Evolutionary conservation across 2,888 invertebrate species (phyloP), one percentile per base, ranked within the genome.

Genomic region (Machimus atricapillus): DNA sequence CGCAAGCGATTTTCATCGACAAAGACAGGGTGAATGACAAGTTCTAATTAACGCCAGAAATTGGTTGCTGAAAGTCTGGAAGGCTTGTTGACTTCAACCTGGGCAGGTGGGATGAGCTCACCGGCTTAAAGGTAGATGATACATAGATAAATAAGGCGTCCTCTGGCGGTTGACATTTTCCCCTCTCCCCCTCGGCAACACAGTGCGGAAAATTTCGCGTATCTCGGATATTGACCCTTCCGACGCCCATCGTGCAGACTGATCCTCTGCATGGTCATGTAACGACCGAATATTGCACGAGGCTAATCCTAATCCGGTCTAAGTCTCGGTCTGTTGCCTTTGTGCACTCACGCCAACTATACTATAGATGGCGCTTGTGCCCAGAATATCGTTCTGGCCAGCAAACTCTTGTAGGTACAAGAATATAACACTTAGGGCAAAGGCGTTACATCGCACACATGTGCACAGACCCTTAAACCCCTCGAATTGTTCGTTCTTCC

Each of bases 21-120:
- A 81, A 34, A 56, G 31, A 56, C 81, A 23, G 37, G 27, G n/a
- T 56, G 81, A 56, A 27, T 56, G 56, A 81, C 56, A 83, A 83
- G 27, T 66, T 83, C 83, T 83, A 66, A 83, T 83, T 83, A 83
- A 83, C 58, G 43, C 37, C 83, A 83, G 73, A 83, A 83, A 66
- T 23, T 66, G 66, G 66, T 19, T 66, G 31, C 27, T 56, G 81
- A 56, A 56, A 81, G 6, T 52, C 56, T 19, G 34, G 40, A 81
- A 52, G 31, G 56, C 27, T 81, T 56, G 52, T 31, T 56, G 56
- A 56, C 40, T 56, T 56, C 4, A 66, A n/a, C 3, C 23, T 8
- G 52, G 7, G 6, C n/a, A n/a, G 12, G 23, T 66, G 12, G 66
- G 3, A 66, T 66, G 8, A 12, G 23, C 14, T 66, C 9, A 66